Percentiles rank a stretch among this genome's conserved stretches.
These are phyloP conservation scores for Fragariocoptes setiger DNA, from an alignment of 1,140 invertebrate species.

Conservation along the genomic window DNA sequence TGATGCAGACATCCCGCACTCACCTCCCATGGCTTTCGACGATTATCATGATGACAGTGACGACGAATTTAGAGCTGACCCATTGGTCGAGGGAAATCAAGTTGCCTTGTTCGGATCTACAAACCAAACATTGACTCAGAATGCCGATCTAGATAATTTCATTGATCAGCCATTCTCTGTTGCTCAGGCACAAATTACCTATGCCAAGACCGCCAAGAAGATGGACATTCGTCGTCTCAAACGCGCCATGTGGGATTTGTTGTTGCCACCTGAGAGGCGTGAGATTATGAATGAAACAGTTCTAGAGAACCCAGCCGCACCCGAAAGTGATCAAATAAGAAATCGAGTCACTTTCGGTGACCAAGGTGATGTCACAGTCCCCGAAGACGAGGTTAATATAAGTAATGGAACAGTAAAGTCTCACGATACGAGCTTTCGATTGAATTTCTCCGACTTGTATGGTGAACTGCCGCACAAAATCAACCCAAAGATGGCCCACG, in stretches of 20 bases:
- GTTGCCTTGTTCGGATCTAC: slow-evolving; percentile 9
- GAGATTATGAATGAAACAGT: slow-evolving; percentile 6
- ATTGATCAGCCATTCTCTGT: slow-evolving; percentile 25
- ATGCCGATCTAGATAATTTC: slow-evolving; percentile 16
- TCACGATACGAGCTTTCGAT: neutral
- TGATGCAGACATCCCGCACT: slow-evolving; percentile 9
- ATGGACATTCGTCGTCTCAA: slow-evolving; percentile 45
- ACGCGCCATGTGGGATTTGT: slow-evolving; percentile 30
- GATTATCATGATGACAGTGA: slow-evolving; percentile 5
- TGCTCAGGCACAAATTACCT: slow-evolving; percentile 31
- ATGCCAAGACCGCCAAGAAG: slow-evolving; percentile 39
- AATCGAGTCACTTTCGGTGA: neutral
- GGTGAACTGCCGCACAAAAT: slow-evolving; percentile 25
- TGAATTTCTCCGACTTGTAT: slow-evolving; percentile 23
- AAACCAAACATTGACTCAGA: slow-evolving; percentile 10
- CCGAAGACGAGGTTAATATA: no score
- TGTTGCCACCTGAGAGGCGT: slow-evolving; percentile 10
- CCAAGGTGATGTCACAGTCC: neutral
- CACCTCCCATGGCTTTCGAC: slow-evolving; percentile 5
- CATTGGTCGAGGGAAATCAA: slow-evolving; percentile 4
- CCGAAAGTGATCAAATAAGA: neutral
- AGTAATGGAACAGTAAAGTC: neutral
- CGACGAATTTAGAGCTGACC: slow-evolving; percentile 11
- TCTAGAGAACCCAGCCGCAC: neutral
- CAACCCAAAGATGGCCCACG: slow-evolving; percentile 26